Base-by-base conservation (phyloP, 2,113 vertebrate species). In the Taurulus bubalis region DNA sequence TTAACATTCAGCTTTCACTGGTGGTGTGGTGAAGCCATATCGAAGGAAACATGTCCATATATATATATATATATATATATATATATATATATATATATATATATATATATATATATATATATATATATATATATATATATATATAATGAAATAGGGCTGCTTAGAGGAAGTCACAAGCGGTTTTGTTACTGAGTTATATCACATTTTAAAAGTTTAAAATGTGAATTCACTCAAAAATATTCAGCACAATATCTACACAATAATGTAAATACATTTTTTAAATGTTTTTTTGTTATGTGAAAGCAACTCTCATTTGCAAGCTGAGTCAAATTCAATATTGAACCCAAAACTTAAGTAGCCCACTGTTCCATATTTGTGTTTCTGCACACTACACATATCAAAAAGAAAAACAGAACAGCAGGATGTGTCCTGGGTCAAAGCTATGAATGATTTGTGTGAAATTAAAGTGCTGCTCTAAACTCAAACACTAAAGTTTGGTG, bases 1-100 rank as follows among this genome's bases (percentile, higher is more conserved):
- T 78, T 76, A 76, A 40, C 45, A 71, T 62, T 83, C 62, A n/a
- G 32, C 32, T 77, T 28, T 78, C 8, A 40, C 30, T 58, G 30
- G 38, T 58, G 30, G 38, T 60, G 58, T 53, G 36, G 24, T 68
- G 51, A 66, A 24, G 40, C 34, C 2, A 62, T 38, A 16, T 28
- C n/a, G 65, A 64, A 24, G 12, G 20, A 30, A 22, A 24, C 15
- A 42, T 67, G n/a, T 65, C 14, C 3, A 1, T 9, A 22, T 34
- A 34, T 34, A 34, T 34, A 34, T 34, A 34, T 34, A 34, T 34
- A 34, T 34, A 34, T 34, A 6, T 34, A 34, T 34, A 34, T 34
- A 34, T 34, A 34, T 34, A 34, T 34, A 34, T 34, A 34, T 34
- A 34, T 34, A 34, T 6, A 34, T 34, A 34, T 34, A 34, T 34